Conservation (phyloP, 2,888 invertebrate genomes). For the Cephus spinipes region DNA sequence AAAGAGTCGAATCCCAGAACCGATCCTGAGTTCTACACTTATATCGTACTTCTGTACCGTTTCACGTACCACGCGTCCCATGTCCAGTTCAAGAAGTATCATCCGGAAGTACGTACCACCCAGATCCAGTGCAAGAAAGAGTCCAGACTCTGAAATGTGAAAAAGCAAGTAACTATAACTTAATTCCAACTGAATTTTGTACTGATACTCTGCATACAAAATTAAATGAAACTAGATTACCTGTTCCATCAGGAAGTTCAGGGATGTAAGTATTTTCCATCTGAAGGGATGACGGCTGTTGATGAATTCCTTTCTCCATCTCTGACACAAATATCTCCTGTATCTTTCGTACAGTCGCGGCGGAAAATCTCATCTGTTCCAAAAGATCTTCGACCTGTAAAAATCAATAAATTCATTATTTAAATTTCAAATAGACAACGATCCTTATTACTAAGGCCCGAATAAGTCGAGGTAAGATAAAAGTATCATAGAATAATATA, state of each 20-base stretch:
- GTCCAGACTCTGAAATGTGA: constrained; percentile 71
- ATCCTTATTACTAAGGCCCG: too few relatives aligned
- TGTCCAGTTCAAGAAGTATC: constrained; percentile 73
- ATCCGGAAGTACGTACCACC: constrained; percentile 87
- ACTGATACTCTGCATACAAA: background rate
- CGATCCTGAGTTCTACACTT: constrained; percentile 72
- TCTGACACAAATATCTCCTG: constrained; percentile 73
- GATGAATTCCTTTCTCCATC: constrained; percentile 74
- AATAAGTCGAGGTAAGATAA: background rate
- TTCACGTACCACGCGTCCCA: constrained; percentile 71
- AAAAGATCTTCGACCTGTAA: constrained; percentile 54
- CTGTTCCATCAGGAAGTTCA: constrained; percentile 78
- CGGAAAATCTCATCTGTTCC: constrained; percentile 60
- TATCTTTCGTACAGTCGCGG: constrained; percentile 69
- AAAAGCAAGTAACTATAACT: background rate
- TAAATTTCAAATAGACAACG: background rate
- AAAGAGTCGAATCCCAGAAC: constrained; percentile 76
- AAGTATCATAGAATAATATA: background rate
- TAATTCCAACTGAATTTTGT: background rate
- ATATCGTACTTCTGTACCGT: constrained; percentile 76
- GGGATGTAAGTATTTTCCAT: constrained; percentile 85
- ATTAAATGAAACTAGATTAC: constrained; percentile 56
- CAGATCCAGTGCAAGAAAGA: constrained; percentile 81
- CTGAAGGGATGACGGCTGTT: constrained; percentile 75
- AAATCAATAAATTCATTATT: background rate